Conservation (phyloP, 1,140 invertebrate species). For the Galleria mellonella region DNA sequence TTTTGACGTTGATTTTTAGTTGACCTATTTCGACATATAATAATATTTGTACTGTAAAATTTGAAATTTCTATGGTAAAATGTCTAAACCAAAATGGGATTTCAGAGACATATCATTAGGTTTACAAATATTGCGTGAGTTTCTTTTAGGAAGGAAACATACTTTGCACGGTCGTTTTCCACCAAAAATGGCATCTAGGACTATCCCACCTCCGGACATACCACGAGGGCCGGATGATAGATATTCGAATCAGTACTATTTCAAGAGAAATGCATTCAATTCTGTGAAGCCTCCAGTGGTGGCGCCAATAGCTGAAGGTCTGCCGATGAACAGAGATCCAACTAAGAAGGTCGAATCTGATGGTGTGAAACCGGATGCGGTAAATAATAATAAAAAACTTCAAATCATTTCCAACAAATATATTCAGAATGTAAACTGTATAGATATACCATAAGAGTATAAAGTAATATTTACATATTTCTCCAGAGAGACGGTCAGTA, state of each 20-base stretch:
- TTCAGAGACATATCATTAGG: slow-evolving; percentile 37
- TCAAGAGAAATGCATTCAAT: slow-evolving; percentile 27
- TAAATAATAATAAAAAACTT: slow-evolving; percentile 11
- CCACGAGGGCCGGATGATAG: slow-evolving; percentile 36
- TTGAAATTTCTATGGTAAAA: slow-evolving; percentile 6
- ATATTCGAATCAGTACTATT: slow-evolving; percentile 45
- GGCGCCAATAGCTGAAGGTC: slow-evolving; percentile 42
- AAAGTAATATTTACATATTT: too few relatives aligned
- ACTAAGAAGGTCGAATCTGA: slow-evolving; percentile 13
- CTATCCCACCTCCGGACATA: slow-evolving; percentile 41
- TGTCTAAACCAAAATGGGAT: slow-evolving; percentile 18
- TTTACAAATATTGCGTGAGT: slow-evolving; percentile 35
- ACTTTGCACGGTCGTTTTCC: slow-evolving; percentile 40
- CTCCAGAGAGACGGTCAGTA: too few relatives aligned
- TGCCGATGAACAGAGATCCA: slow-evolving; percentile 16
- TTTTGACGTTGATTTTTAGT: too few relatives aligned
- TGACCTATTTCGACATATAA: too few relatives aligned
- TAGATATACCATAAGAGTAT: too few relatives aligned
- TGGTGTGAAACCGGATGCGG: slow-evolving; percentile 16
- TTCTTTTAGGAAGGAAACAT: slow-evolving; percentile 49
- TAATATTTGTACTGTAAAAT: too few relatives aligned
- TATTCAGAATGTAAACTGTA: too few relatives aligned
- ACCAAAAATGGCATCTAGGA: slow-evolving; percentile 33
- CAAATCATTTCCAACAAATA: too few relatives aligned
- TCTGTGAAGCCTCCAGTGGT: slow-evolving; percentile 50